Evolutionary conservation across 2,113 vertebrate genomes (phyloP).

Genomic region (Manacus vitellinus): DNA sequence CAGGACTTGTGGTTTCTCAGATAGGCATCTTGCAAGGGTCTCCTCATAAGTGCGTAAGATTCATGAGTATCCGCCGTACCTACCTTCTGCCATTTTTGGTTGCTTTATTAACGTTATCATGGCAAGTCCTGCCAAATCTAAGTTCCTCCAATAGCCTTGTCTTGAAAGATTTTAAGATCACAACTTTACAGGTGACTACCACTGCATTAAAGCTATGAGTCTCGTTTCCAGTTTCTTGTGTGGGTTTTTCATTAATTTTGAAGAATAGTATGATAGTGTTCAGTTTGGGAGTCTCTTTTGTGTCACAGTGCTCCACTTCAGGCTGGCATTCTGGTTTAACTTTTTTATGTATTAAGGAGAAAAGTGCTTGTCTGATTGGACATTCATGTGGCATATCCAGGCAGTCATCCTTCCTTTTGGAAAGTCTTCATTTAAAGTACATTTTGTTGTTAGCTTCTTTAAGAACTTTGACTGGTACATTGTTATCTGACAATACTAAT

Average conservation of each 20-base stretch:
- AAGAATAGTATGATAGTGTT: neutral
- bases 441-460: neutral
- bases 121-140: neutral
- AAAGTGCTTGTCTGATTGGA: neutral
- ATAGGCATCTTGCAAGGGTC: neutral
- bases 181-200: neutral
- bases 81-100: neutral
- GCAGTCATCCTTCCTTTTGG: neutral
- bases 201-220: neutral
- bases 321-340: neutral
- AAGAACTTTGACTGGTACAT: neutral
- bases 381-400: neutral
- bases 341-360: neutral
- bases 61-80: accelerated
- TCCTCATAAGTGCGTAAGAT: accelerated
- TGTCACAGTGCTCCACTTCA: neutral
- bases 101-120: neutral
- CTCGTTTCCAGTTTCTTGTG: neutral
- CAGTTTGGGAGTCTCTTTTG: neutral
- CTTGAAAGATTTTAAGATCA: accelerated
- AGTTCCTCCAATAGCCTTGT: neutral
- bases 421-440: neutral
- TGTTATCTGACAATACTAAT: neutral
- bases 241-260: neutral
- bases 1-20: neutral